Evolutionary conservation across 2,797 vertebrate species (phyloP), one percentile per base, ranked within the genome.

Genomic region (Buphagus erythrorhynchus): DNA sequence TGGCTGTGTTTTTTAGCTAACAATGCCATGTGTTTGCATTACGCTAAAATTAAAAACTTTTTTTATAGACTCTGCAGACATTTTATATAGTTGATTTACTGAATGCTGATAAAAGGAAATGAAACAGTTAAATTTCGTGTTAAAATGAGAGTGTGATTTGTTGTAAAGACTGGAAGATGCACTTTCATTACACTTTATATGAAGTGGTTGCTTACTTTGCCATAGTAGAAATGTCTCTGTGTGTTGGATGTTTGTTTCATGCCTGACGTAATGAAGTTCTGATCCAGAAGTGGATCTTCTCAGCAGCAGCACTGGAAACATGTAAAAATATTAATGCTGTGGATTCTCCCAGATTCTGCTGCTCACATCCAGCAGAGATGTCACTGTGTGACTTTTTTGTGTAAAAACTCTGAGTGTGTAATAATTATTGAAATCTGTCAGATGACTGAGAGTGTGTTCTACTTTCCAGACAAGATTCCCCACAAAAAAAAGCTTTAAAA

Each of bases 1-100:
- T 66, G 65, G 57, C 87, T 48, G 71, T 82, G 65, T 35, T 28
- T 93, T 97, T 96, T 86, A 95, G 88, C 86, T 95, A 82, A 83
- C 40, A 90, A 91, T 97, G 83, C 33, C 51, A 20, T 88, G 94
- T 88, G 57, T 84, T 90, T 92, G 87, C 40, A 62, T 83, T 78
- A 11, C 11, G 11, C 33, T 42, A 22, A 65, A 88, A 69, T 75
- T 13, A 90, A 59, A 31, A 79, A 69, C 42, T 76, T 63, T 58
- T 86, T 86, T 77, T 42, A 76, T 59, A 73, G 72, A 19, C 24
- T 28, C 58, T 19, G 3, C 31, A 89, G 42, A 43, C 33, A 7
- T 95, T 96, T 96, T 79, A 16, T 86, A 38, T 78, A 8, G 8
- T 43, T 51, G 55, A 48, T 90, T 62, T 69, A 26, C 40, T 43